These are phyloP conservation scores for Xenops minutus DNA, from an alignment of 2,797 vertebrate genomes.

Conservation along the genomic window DNA sequence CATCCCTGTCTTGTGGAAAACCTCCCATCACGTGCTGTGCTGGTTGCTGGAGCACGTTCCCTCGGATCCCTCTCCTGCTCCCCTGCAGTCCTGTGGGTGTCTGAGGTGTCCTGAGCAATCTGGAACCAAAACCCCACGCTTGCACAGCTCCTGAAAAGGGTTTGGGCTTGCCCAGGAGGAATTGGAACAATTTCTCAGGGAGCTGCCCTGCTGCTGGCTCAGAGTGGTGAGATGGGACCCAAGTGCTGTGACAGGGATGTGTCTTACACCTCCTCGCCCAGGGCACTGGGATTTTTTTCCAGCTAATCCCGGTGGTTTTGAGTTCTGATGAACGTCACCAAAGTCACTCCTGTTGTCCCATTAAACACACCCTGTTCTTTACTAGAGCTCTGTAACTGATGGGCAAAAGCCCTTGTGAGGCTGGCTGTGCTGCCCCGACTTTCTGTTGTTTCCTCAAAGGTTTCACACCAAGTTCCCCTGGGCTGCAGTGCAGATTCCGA, in stretches of 20 bases:
- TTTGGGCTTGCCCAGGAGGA: neutral
- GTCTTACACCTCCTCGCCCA: neutral
- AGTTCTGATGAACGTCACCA: neutral
- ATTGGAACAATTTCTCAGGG: neutral
- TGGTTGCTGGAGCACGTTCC: neutral
- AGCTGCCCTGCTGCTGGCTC: neutral
- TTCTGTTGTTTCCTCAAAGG: neutral
- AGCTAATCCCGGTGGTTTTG: neutral
- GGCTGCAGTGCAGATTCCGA: neutral
- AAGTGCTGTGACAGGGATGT: neutral
- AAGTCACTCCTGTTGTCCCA: neutral
- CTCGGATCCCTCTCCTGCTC: neutral
- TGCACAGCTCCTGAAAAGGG: neutral
- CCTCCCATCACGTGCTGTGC: neutral
- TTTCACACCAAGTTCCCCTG: neutral
- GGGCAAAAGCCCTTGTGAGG: neutral
- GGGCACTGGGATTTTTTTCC: neutral
- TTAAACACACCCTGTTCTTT: neutral
- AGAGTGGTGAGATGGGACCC: neutral
- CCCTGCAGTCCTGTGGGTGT: neutral
- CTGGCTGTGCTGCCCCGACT: neutral
- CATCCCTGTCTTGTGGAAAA: slow-evolving; percentile 20
- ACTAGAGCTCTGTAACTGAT: neutral
- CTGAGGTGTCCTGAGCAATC: neutral
- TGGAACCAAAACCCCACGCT: neutral